phyloP scores from a whole-genome alignment of 1,140 invertebrate genomes.

The Camponotus floridanus region DNA sequence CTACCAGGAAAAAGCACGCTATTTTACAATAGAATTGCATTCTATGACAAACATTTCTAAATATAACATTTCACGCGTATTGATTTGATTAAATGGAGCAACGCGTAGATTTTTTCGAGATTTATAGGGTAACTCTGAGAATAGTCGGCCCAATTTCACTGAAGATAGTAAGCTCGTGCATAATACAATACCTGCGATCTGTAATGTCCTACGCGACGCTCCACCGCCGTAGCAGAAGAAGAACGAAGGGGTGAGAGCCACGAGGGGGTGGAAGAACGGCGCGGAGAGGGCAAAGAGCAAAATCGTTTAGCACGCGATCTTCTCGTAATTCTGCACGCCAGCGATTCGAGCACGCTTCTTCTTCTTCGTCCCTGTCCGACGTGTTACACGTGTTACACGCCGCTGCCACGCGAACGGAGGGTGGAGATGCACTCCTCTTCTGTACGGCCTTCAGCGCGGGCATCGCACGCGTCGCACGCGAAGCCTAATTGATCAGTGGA shows the following conservation, averaged over 20 bases:
- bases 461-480: slow-evolving; percentile 70
- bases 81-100: background rate
- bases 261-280: slow-evolving; percentile 1
- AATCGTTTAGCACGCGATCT: slow-evolving; percentile 84
- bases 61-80: background rate
- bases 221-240: slow-evolving; percentile 15
- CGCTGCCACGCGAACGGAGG: slow-evolving; percentile 62
- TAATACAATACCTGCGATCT: slow-evolving; percentile 62
- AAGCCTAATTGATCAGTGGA: slow-evolving; percentile 78
- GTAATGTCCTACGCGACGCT: slow-evolving; percentile 54
- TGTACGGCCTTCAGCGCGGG: slow-evolving; percentile 43
- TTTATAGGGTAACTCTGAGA: slow-evolving; percentile 12
- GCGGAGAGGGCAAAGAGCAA: slow-evolving; percentile 65
- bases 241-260: background rate
- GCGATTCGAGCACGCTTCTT: slow-evolving; percentile 68
- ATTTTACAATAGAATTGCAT: background rate
- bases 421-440: slow-evolving; percentile 55
- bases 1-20: background rate
- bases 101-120: background rate
- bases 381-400: slow-evolving; percentile 72
- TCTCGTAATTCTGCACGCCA: slow-evolving; percentile 83
- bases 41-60: background rate
- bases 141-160: background rate
- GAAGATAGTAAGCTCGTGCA: slow-evolving; percentile 52
- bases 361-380: slow-evolving; percentile 73